Percentiles rank a stretch among this genome's conserved stretches.
phyloP scores from a whole-genome alignment of 2,797 vertebrate species.

The Ctenochaetus hawaiiensis region DNA sequence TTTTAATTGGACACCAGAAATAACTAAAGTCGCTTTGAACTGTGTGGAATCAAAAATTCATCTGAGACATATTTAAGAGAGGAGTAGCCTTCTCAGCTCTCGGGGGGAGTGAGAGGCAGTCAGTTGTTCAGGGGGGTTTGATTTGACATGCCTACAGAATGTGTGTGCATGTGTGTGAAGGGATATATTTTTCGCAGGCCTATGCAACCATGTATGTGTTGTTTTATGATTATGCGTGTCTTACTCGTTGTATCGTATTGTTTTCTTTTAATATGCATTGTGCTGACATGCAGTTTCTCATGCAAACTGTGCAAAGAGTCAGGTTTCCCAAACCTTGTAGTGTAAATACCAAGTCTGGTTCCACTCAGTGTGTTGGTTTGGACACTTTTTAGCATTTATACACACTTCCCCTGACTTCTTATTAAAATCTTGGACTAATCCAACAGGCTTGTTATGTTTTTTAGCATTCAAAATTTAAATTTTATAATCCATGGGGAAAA shows the following conservation, averaged over 20 bases:
- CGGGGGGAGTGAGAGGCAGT: background rate
- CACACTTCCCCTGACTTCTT: no score
- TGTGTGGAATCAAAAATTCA: constrained; percentile 68
- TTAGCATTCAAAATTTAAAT: background rate
- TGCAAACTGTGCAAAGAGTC: background rate
- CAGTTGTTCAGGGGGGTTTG: constrained; percentile 5
- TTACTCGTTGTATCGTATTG: background rate
- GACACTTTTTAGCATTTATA: background rate
- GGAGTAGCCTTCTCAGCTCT: constrained; percentile 32
- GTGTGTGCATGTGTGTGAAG: background rate
- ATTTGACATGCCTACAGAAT: constrained; percentile 13
- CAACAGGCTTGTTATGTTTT: background rate
- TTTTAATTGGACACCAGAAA: constrained; percentile 81
- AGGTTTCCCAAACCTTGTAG: background rate
- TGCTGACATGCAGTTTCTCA: background rate
- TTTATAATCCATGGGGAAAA: no score
- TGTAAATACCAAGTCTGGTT: no score
- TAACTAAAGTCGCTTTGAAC: constrained; percentile 79
- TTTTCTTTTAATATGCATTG: background rate
- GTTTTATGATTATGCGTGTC: background rate
- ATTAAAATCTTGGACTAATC: background rate
- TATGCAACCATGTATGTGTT: constrained; percentile 1
- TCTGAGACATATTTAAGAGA: constrained; percentile 53
- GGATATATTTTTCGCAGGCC: background rate
- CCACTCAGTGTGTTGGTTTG: background rate